Base-by-base conservation (phyloP, 53 echinoderm and acorn worm genomes). In the Hippasteria phrygiana region DNA sequence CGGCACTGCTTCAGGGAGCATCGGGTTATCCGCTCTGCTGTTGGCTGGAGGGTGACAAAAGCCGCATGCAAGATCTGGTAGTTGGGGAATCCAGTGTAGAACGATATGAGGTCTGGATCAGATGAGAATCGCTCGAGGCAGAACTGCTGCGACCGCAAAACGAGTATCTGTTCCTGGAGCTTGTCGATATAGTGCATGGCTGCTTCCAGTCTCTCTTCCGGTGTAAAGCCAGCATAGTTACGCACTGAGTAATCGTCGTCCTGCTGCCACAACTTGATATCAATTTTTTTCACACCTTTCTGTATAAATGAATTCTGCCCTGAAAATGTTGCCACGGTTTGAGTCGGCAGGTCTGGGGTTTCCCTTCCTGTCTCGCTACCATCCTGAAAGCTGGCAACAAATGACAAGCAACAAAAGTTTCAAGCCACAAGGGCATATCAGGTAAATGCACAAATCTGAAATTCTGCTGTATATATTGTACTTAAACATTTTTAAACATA, bases 121-220 rank as follows among this genome's bases (percentile, higher is more conserved):
- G 78, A 20, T 35, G 78, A 78, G 56, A 78, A 78, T 39, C 78
- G 55, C 56, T 78, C 55, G 5, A 78, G 62, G 56, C 78, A 78
- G 56, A 78, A 78, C 53, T 40, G 53, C 78, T 78, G 78, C 8
- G 40, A 55, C 53, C 56, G 78, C 40, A 78, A 59, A 55, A 35
- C 78, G 29, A 56, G 26, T 39, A 59, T 51, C 36, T 38, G 46
- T 18, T 26, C 9, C 41, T 78, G 55, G 1, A 78, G 55, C 56
- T 78, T 20, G 1, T 55, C n/a, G n/a, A 59, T 39, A 2, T 78
- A 78, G 54, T 78, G 54, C 10, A 34, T 55, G 35, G 78, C 78
- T 37, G 78, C 78, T 35, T 56, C 78, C 20, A 78, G 36, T n/a
- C 40, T 54, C 39, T 78, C 55, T 24, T 36, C 37, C 6, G 9